Percentiles rank a stretch among this genome's conserved stretches.
Conservation (phyloP, 2,888 invertebrate species). For the Lasioglossum figueresi region DNA sequence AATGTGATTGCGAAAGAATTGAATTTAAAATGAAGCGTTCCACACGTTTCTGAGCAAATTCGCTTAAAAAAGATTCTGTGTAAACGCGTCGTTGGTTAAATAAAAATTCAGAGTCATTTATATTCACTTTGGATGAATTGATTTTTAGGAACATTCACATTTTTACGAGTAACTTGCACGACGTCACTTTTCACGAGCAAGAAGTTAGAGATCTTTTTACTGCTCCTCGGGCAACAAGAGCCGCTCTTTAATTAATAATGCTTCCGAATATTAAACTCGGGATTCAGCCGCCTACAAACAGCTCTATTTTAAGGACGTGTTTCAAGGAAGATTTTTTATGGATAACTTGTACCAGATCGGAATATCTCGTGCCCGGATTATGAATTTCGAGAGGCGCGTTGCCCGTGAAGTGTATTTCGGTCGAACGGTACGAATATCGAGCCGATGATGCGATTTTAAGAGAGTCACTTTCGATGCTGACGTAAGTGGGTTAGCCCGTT, state of each 20-base stretch:
- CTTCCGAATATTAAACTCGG: background rate
- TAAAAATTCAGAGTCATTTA: background rate
- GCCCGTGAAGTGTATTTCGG: constrained; percentile 45
- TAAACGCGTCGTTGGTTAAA: background rate
- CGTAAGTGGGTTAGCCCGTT: constrained; percentile 67
- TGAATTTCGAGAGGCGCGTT: background rate
- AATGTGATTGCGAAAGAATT: too few species aligned
- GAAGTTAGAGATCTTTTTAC: background rate
- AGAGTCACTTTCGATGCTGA: constrained; percentile 56
- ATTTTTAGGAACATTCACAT: background rate
- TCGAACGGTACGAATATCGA: constrained; percentile 8
- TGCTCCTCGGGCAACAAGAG: background rate
- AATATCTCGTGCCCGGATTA: background rate
- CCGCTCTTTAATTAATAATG: background rate
- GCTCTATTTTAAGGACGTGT: background rate
- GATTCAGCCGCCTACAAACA: background rate
- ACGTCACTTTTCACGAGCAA: too few species aligned
- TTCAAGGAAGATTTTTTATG: background rate
- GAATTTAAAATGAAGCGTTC: too few species aligned
- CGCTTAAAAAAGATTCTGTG: background rate
- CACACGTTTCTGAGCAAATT: background rate
- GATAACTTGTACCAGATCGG: background rate
- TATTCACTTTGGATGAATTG: background rate
- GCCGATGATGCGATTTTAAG: constrained; percentile 37
- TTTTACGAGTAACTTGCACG: background rate